Evolutionary conservation across 2,888 invertebrate genomes (phyloP), one percentile per base, ranked within the genome.

Genomic region (Blastobasis lacticolella): DNA sequence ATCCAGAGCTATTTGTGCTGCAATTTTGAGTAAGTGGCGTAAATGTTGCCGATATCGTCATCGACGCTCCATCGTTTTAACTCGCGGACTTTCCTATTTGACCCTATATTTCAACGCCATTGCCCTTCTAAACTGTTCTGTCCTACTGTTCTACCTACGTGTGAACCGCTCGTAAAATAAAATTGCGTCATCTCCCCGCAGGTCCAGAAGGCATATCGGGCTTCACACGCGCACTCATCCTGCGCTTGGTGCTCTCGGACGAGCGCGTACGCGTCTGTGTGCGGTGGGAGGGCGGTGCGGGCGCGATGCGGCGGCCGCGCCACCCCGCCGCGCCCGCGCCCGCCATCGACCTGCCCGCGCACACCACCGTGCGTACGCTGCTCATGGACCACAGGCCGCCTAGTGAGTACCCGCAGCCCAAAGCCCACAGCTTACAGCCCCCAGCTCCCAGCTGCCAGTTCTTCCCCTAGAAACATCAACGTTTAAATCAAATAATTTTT

Each of bases 191-290:
- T 23, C 23, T 23, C 23, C 23, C 4, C 6, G 0, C 63, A 78
- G 79, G 78, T 50, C 70, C 77, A 3, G 78, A 75, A 46, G 93
- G 93, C 8, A 94, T 97, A 69, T 94, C 95, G 0, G 96, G 97
- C 6, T 97, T 97, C 83, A 94, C 96, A 44, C 91, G 97, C 38
- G 91, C 97, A 50, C 85, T 97, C 53, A 93, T 97, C 59, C 87
- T 97, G 50, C 96, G 97, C 68, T 90, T 97, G 52, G 86, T 97
- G 57, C 84, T 97, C 57, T 96, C 97, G 68, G 94, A 94, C 68
- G 96, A 97, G 81, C 94, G 94, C 64, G 92, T 95, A 56, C 89
- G 92, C 37, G 93, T 97, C 37, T 93, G 93, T 61, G 91, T 97
- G 53, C 83, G 85, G 53, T 87, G 81, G 85, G 75, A 88, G 8